phyloP scores from a whole-genome alignment of 2,888 invertebrate species.

The Machimus atricapillus region DNA sequence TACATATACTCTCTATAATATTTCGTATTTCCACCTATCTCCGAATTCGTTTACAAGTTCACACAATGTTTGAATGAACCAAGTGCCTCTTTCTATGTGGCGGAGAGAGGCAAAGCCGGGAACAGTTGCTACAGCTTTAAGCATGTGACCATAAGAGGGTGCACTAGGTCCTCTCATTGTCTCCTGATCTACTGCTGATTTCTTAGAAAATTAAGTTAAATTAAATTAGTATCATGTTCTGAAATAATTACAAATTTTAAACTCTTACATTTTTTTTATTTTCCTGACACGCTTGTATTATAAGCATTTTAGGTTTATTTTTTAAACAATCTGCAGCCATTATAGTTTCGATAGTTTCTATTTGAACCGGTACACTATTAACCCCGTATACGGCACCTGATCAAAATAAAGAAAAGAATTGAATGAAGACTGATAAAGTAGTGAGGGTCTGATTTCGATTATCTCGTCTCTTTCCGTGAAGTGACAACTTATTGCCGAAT shows the following conservation, averaged over 20 bases:
- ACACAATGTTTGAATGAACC: conserved; percentile 60
- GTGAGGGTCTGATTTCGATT: no score
- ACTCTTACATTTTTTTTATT: conserved; percentile 44
- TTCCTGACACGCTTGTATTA: conserved; percentile 69
- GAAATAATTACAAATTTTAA: not conserved
- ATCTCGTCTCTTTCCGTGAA: no score
- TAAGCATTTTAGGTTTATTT: conserved; percentile 66
- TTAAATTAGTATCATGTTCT: not conserved
- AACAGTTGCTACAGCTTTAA: conserved; percentile 58
- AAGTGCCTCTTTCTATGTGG: conserved; percentile 55
- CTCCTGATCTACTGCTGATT: conserved; percentile 42
- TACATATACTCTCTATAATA: not conserved
- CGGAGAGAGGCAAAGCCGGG: conserved; percentile 57
- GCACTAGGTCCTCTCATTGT: conserved; percentile 22
- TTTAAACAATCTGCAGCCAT: conserved; percentile 60
- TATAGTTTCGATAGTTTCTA: conserved; percentile 62
- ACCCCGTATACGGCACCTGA: conserved; percentile 64
- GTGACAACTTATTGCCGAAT: no score
- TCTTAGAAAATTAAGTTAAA: not conserved
- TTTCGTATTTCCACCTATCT: conserved; percentile 50
- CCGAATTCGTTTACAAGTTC: conserved; percentile 52
- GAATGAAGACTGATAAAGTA: not conserved
- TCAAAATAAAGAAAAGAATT: not conserved
- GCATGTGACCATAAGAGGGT: conserved; percentile 52
- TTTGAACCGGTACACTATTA: conserved; percentile 63